phyloP scores from a whole-genome alignment of 2,888 invertebrate genomes.

The Agonopterix arenella region DNA sequence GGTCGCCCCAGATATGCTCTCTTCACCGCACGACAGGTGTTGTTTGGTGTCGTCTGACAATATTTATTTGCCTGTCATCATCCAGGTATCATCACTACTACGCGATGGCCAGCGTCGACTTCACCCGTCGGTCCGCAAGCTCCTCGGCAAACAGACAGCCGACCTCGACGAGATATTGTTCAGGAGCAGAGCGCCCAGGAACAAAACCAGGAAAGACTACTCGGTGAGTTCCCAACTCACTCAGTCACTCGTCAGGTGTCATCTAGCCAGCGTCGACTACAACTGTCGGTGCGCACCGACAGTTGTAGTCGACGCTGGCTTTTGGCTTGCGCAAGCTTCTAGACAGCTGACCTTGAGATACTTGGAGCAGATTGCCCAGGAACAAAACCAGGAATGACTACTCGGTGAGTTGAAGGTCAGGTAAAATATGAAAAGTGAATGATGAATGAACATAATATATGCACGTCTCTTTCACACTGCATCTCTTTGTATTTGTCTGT shows the following conservation, averaged over 20 bases:
- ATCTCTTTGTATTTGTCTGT: no score
- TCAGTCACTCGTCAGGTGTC: no score
- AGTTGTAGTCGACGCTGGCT: no score
- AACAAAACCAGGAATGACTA: conserved; percentile 63
- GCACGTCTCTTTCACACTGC: no score
- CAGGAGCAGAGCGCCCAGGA: conserved; percentile 56
- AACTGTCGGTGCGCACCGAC: conserved; percentile 87
- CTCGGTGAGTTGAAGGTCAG: conserved; percentile 46
- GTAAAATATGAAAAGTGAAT: no score
- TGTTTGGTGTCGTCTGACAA: no score
- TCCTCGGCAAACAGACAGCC: conserved; percentile 78
- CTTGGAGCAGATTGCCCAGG: conserved; percentile 49
- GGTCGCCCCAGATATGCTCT: no score
- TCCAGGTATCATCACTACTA: conserved; percentile 47
- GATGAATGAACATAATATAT: no score
- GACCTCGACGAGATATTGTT: conserved; percentile 63
- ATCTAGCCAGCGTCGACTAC: conserved; percentile 74
- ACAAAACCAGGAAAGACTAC: conserved; percentile 60
- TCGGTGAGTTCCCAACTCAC: conserved; percentile 48
- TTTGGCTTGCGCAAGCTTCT: conserved; percentile 35
- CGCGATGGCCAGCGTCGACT: conserved; percentile 72
- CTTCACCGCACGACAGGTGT: no score
- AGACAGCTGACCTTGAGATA: conserved; percentile 48
- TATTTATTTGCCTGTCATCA: no score
- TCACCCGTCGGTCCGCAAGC: conserved; percentile 86